Conservation (phyloP, 2,113 vertebrate species). For the Glaucomys volans region DNA sequence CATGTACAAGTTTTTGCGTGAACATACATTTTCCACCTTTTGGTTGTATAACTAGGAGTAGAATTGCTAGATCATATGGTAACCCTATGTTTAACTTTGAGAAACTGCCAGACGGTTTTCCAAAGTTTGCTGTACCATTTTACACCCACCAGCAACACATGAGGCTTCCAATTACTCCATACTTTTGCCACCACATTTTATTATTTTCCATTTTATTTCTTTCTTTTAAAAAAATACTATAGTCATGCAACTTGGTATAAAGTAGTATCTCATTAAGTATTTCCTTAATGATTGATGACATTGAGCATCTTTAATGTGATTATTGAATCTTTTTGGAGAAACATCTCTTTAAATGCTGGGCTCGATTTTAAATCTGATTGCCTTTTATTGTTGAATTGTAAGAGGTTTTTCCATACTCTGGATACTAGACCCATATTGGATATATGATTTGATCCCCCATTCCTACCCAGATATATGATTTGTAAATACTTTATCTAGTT, state of each 20-base stretch:
- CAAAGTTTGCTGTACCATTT: not conserved
- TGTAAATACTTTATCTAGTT: too few relatives aligned
- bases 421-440: too few relatives aligned
- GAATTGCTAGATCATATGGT: not conserved
- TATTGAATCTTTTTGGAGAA: too few relatives aligned
- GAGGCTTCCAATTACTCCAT: not conserved
- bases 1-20: not conserved
- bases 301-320: too few relatives aligned
- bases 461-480: too few relatives aligned
- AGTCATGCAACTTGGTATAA: not conserved
- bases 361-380: too few relatives aligned
- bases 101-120: not conserved
- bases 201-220: not conserved
- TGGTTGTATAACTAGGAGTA: not conserved
- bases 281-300: too few relatives aligned
- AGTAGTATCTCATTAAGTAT: too few relatives aligned
- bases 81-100: slow-evolving; percentile 42
- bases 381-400: too few relatives aligned
- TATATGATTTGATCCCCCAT: too few relatives aligned
- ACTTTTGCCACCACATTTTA: not conserved
- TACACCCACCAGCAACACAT: not conserved
- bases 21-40: not conserved
- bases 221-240: not conserved
- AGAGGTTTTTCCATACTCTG: too few relatives aligned
- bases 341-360: too few relatives aligned